Percentiles rank a stretch among this genome's conserved stretches.
Conservation (phyloP, 2,888 invertebrate species). For the Andrena bicolor region DNA sequence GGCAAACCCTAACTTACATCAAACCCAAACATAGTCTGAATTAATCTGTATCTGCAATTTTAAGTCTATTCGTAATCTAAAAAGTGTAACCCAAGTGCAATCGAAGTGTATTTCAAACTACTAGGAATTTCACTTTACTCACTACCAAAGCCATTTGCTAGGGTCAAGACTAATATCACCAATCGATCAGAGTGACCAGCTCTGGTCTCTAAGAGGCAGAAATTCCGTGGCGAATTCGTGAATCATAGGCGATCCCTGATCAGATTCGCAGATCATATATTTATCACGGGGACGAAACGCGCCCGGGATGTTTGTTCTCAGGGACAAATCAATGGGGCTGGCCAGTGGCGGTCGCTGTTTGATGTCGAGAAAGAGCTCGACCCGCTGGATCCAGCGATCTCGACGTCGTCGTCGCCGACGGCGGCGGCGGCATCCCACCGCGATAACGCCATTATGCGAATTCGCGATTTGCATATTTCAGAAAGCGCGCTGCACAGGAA, state of each 20-base stretch:
- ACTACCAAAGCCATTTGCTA: neutral
- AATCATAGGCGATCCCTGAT: constrained; percentile 29
- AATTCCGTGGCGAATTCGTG: constrained; percentile 7
- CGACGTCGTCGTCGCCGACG: constrained; percentile 66
- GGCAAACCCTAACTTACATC: too few species aligned
- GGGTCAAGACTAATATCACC: neutral
- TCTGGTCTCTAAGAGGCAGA: neutral
- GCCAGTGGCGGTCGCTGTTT: constrained; percentile 59
- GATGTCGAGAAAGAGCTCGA: constrained; percentile 64
- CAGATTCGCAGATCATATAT: constrained; percentile 57
- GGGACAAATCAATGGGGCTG: constrained; percentile 57
- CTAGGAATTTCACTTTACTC: too few species aligned
- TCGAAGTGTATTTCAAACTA: too few species aligned
- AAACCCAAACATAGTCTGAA: too few species aligned
- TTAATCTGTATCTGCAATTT: too few species aligned
- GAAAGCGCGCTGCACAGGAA: constrained; percentile 83
- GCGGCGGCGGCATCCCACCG: constrained; percentile 77
- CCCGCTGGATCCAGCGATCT: constrained; percentile 68
- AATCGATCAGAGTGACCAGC: neutral
- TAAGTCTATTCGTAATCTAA: too few species aligned
- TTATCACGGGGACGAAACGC: constrained; percentile 51
- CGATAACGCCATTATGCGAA: constrained; percentile 83
- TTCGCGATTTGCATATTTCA: constrained; percentile 85
- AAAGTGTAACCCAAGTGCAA: neutral
- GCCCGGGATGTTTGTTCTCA: constrained; percentile 48